Evolutionary conservation across 2,113 vertebrate species (phyloP).

Genomic region (Rhabdornis inornatus): DNA sequence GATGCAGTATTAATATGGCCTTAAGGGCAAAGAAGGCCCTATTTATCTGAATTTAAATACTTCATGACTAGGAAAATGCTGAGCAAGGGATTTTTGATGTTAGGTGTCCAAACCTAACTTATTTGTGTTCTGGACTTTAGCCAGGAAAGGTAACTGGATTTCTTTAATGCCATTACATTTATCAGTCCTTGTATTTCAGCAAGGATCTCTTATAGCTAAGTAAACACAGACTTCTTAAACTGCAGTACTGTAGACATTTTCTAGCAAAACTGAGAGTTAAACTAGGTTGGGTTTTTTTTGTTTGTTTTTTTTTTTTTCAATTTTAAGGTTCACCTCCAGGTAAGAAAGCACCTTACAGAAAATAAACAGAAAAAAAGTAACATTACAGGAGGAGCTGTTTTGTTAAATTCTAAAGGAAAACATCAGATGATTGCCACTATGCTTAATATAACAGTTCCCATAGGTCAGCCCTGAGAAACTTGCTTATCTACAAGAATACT

Average conservation of each 20-base stretch:
- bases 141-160: slow-evolving; percentile 43
- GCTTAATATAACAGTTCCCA: not conserved
- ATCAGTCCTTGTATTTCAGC: not conserved
- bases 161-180: slow-evolving; percentile 33
- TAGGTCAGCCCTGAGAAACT: not conserved
- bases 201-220: not conserved
- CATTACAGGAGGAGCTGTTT: not conserved
- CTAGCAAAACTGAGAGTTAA: not conserved
- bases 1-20: not conserved
- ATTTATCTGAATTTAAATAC: slow-evolving; percentile 26
- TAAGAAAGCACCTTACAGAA: not conserved
- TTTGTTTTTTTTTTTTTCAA: not conserved
- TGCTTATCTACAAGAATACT: not conserved
- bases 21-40: not conserved
- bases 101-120: slow-evolving; percentile 10
- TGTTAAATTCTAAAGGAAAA: not conserved
- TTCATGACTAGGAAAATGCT: slow-evolving; percentile 8
- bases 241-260: not conserved
- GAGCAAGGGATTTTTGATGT: not conserved
- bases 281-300: not conserved
- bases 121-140: not conserved
- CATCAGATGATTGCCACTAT: not conserved
- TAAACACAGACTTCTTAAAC: slow-evolving; percentile 8
- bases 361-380: not conserved
- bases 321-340: not conserved